Percentiles rank a stretch among this genome's conserved stretches.
Conservation (phyloP, 2,113 vertebrate species). For the Emydocephalus ijimae region DNA sequence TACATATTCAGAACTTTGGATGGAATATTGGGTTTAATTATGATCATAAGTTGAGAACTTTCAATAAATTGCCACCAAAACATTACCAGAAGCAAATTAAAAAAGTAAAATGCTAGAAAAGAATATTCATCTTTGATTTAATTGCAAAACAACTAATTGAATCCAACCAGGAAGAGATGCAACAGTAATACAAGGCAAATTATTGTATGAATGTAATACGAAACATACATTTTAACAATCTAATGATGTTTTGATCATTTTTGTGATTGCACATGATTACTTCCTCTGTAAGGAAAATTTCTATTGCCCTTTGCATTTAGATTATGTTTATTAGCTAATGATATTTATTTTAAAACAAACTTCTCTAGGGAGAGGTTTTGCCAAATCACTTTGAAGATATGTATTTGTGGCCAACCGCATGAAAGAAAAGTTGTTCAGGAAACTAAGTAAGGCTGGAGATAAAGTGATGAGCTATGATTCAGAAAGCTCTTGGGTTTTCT, state of each 20-base stretch:
- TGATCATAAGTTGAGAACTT: neutral
- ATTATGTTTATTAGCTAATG: neutral
- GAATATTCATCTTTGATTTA: neutral
- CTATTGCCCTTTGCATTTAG: neutral
- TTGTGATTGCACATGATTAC: neutral
- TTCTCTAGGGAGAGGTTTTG: neutral
- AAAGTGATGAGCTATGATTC: neutral
- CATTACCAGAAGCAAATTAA: neutral
- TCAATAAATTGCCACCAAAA: neutral
- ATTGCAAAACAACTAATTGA: neutral
- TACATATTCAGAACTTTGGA: neutral
- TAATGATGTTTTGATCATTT: neutral
- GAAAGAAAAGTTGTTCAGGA: neutral
- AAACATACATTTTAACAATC: neutral
- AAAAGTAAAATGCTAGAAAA: neutral
- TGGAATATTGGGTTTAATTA: neutral
- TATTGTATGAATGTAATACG: neutral
- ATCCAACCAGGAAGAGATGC: neutral
- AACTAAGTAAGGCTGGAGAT: neutral
- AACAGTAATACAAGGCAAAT: neutral
- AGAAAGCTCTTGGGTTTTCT: neutral
- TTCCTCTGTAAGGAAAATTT: neutral
- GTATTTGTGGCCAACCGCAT: neutral
- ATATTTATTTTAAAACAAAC: neutral
- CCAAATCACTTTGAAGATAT: neutral